Evolutionary conservation across 2,797 vertebrate species (phyloP).

Genomic region (Harpagifer antarcticus): DNA sequence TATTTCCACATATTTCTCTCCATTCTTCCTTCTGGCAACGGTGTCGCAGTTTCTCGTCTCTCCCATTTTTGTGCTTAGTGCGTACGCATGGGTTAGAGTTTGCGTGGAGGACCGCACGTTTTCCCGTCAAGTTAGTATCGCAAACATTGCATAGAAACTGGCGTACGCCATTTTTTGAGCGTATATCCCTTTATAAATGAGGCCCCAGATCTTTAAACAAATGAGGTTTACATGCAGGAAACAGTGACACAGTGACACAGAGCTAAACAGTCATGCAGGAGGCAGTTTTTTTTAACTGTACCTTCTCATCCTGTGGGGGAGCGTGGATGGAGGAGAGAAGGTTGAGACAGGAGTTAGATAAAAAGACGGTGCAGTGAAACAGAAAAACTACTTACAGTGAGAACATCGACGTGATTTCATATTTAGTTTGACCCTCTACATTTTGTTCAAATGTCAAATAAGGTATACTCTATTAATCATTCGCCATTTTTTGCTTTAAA

Average conservation of each 20-base stretch:
- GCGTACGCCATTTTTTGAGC: no score
- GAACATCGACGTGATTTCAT: conserved; percentile 9
- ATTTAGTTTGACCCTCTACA: neutral
- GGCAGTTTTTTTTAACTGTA: conserved; percentile 79
- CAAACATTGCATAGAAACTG: no score
- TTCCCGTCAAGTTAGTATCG: no score
- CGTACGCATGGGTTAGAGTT: no score
- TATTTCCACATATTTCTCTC: no score
- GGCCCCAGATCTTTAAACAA: neutral
- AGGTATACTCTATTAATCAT: neutral
- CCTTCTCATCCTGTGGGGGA: conserved; percentile 97
- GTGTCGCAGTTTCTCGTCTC: no score
- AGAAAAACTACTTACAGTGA: conserved; percentile 24
- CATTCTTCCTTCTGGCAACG: no score
- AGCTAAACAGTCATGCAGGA: conserved; percentile 47
- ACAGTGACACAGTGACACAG: neutral
- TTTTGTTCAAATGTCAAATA: neutral
- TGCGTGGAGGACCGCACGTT: no score
- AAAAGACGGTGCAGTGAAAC: conserved; percentile 42
- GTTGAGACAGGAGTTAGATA: conserved; percentile 78
- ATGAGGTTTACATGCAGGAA: conserved; percentile 11
- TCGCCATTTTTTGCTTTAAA: neutral
- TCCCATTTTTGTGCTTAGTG: no score
- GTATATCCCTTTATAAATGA: no score
- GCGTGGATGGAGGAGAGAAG: conserved; percentile 84